phyloP scores from a whole-genome alignment of 1,140 invertebrate species.

The Hyphantria cunea region DNA sequence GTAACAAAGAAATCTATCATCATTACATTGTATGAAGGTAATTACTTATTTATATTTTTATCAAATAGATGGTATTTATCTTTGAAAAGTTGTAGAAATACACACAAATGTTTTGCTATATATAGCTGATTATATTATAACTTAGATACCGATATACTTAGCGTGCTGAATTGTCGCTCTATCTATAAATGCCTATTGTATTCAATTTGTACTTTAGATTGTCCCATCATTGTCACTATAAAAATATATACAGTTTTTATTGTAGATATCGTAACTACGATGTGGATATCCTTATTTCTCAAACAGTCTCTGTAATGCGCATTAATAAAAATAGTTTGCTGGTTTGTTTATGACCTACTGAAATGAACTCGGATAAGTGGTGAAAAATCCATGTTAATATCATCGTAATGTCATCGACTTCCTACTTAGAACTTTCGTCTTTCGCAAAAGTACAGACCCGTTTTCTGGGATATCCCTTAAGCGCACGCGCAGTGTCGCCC shows the following conservation, averaged over 20 bases:
- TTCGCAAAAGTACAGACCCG: conserved; percentile 55
- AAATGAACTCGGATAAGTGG: neutral
- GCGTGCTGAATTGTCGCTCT: neutral
- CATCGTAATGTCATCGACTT: conserved; percentile 43
- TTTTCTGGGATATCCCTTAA: conserved; percentile 64
- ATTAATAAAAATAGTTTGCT: no score
- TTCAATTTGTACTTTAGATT: conserved; percentile 3
- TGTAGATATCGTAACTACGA: conserved; percentile 1
- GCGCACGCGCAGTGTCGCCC: conserved; percentile 42
- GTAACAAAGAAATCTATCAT: no score
- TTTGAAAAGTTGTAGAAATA: no score
- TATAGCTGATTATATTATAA: neutral
- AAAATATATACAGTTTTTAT: neutral
- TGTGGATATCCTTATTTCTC: conserved; percentile 1
- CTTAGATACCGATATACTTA: neutral
- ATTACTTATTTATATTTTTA: no score
- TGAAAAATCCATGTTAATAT: conserved; percentile 41
- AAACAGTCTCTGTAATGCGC: no score
- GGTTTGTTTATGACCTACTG: neutral
- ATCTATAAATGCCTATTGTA: conserved; percentile 2
- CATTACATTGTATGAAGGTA: no score
- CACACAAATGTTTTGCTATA: no score
- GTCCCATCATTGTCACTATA: neutral
- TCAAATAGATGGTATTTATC: no score
- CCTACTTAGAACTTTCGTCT: conserved; percentile 69